Evolutionary conservation across 1,140 invertebrate species (phyloP), one percentile per base, ranked within the genome.

Genomic region (Diabrotica undecimpunctata): DNA sequence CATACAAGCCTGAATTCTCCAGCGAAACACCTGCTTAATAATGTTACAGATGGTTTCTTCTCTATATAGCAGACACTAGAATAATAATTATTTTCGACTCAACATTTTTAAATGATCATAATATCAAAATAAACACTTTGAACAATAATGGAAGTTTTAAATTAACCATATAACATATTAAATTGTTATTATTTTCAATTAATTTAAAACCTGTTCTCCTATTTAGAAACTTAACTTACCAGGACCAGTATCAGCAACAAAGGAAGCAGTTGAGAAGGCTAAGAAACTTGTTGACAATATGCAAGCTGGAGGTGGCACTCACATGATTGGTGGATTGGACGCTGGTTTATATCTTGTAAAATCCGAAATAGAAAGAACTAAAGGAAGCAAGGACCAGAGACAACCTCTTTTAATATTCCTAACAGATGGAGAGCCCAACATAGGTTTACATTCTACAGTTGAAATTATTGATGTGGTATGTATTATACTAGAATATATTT

Each of bases 381-480:
- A 67, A 58, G 54, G 4, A 2, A 55, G 6, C 12, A 14, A 59
- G 62, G 61, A 55, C 7, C 64, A 66, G 54, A 68, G 57, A 39
- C 69, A 86, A 71, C 83, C 87, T 0, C 82, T 90, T 54, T 84
- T 91, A 25, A 83, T 91, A 37, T 91, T 91, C 77, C 76, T 91
- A 52, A 91, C 89, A 0, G 89, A 91, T 75, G 89, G 89, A 46
- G 83, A 89, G 64, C 83, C 88, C 7, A 90, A 87, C 4, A 77
- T 83, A 0, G 88, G 87, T 7, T 81, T 83, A 66, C 83, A 81
- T 0, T 75, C 81, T 59, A 74, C 82, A 13, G 61, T 65, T 7
- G 56, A 59, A 61, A 70, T 67, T 10, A 59, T 41, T 11, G 13
- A 41, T 38, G n/a, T 59, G 11, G 41, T 59, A 41, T 12, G 57